Base-by-base conservation (phyloP, 2,797 vertebrate species). In the Chelon auratus region DNA sequence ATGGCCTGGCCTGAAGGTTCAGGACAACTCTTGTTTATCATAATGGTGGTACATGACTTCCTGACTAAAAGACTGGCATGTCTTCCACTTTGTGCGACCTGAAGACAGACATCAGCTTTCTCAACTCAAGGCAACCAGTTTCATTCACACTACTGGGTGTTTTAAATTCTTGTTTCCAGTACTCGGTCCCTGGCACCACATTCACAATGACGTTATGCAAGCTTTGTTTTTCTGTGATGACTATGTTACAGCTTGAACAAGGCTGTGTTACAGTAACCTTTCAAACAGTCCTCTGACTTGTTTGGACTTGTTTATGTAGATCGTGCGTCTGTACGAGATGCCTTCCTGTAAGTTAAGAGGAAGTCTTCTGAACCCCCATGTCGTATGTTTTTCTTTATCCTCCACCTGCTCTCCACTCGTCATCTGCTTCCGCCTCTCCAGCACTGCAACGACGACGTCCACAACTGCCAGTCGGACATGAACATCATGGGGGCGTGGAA, bases 401-500 rank as follows among this genome's bases (percentile, higher is more conserved):
- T 70, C 17, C 15, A 43, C 33, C 54, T 51, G 52, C 24, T 66
- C 8, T 62, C 40, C 18, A 18, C 26, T 72, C 57, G 43, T 47
- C 9, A 36, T 26, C 70, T 65, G 48, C 45, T 58, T 36, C 26
- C 15, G 0, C 59, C 47, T 72, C 57, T 72, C 5, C 82, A 99
- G 98, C 97, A 99, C 89, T 99, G 98, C 93, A 99, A 95, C 17
- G 98, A 98, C 60, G 97, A 97, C 55, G 94, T 95, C 11, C 96
- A 98, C 70, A 97, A 97, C 86, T 99, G 98, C 89, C 97, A 98
- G 78, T 99, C 97, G 2, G 97, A 99, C 91, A 99, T 99, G 98
- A 99, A 99, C 89, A 97, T 99, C 68, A 95, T 98, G 90, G 97
- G 97, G n/a, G 98, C 98, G 12, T 99, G 98, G 98, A 98, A 96